Base-by-base conservation (phyloP, 2,797 vertebrate species). In the Poeciliopsis paucimaculata region DNA sequence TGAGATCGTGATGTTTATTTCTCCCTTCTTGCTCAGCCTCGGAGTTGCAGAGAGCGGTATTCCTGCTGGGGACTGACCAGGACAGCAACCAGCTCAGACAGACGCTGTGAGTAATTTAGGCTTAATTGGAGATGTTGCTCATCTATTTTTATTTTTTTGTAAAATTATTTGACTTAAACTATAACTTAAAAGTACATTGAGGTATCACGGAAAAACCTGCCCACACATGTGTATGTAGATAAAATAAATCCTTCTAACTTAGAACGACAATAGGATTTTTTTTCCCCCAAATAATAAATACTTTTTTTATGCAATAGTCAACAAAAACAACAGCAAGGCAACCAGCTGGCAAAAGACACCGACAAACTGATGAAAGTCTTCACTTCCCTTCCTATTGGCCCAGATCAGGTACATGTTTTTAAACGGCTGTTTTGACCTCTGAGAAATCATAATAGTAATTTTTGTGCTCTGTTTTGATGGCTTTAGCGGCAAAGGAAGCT, bases 301-400 rank as follows among this genome's bases (percentile, higher is more conserved):
- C 64, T 43, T 18, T 8, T 62, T 79, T 76, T 79, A 12, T 80
- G 13, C 68, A 86, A 72, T 87, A 99, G 98, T 91, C 97, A 97
- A 79, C 97, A 98, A 94, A 98, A 98, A 84, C 97, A 97, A 90
- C 97, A 98, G 47, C 95, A 97, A 83, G 97, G 96, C 46, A 98
- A 97, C 92, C 97, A 97, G 18, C 95, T 99, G 55, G 98, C 98
- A 79, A 99, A 98, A 94, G 97, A 98, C 86, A 99, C 98, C 10
- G 98, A 98, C 92, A 96, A 94, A 88, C 95, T 95, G 84, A 96
- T 99, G 85, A 99, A 98, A 90, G 94, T 97, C 6, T 99, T 98
- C 94, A 96, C 95, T 82, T 94, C 95, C 36, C 95, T 99, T 87
- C 97, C 98, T 47, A 95, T 96, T 13, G 95, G 95, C 16, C 84